Evolutionary conservation across 1,140 invertebrate genomes (phyloP).

Genomic region (Drosophila nikananu): DNA sequence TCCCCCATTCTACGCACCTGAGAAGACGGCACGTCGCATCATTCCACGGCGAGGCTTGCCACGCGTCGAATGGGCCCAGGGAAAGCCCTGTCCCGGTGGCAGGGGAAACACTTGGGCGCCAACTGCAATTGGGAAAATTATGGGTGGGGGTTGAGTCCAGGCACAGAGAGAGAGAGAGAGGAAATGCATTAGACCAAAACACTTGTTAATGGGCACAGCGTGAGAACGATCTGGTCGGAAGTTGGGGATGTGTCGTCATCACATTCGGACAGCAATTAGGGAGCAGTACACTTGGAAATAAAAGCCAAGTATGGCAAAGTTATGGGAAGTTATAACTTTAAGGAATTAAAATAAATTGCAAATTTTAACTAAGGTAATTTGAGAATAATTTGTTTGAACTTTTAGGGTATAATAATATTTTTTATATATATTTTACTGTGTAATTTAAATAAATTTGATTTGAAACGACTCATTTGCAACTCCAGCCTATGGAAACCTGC

Average conservation of each 20-base stretch:
- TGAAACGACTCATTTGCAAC: neutral
- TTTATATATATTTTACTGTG: neutral
- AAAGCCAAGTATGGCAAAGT: neutral
- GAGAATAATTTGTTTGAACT: neutral
- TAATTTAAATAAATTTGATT: neutral
- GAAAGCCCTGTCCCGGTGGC: constrained; percentile 88
- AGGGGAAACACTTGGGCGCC: constrained; percentile 89
- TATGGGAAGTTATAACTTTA: too few species aligned
- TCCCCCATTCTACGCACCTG: constrained; percentile 72
- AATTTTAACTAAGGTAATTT: too few species aligned
- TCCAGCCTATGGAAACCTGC: neutral
- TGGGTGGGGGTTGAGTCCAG: constrained; percentile 12
- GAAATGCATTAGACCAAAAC: constrained; percentile 68
- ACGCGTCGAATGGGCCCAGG: constrained; percentile 91
- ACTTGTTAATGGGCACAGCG: constrained; percentile 73
- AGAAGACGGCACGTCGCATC: constrained; percentile 96
- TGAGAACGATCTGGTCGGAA: constrained; percentile 23
- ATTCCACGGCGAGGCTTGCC: constrained; percentile 96
- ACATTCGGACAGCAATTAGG: constrained; percentile 43
- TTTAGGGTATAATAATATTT: too few species aligned
- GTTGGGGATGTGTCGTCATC: constrained; percentile 22
- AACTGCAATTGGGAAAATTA: constrained; percentile 57
- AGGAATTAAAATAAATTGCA: neutral
- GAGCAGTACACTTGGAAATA: constrained; percentile 17
- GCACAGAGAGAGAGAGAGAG: constrained; percentile 7